Percentiles rank a stretch among this genome's conserved stretches.
Evolutionary conservation across 1,140 invertebrate genomes (phyloP).

Genomic region (Drosophila simulans): DNA sequence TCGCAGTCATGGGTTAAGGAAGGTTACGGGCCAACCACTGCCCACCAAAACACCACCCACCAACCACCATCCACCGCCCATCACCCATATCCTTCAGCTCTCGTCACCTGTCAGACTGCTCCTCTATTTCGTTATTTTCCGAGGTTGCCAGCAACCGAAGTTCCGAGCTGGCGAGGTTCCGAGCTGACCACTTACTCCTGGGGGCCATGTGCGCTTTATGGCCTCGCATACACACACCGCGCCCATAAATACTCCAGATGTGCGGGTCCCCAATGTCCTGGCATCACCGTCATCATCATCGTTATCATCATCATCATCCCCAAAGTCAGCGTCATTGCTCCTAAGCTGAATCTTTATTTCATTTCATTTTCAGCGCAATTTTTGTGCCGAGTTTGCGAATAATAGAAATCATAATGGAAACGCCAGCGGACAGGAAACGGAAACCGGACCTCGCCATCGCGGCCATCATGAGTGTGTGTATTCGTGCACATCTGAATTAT

Average conservation of each 20-base stretch:
- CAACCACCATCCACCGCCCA: background rate
- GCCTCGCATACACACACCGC: conserved; percentile 15
- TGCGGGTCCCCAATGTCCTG: conserved; percentile 25
- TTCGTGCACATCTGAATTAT: conserved; percentile 20
- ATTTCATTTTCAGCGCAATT: conserved; percentile 46
- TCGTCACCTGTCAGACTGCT: conserved; percentile 30
- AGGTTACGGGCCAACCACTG: conserved; percentile 12
- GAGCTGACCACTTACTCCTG: conserved; percentile 49
- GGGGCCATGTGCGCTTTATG: conserved; percentile 60
- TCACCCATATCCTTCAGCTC: background rate
- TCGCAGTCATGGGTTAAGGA: conserved; percentile 22
- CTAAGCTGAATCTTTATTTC: conserved; percentile 61
- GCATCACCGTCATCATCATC: conserved; percentile 24
- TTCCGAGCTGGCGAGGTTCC: background rate
- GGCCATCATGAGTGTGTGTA: background rate
- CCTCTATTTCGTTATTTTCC: conserved; percentile 7
- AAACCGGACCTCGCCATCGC: conserved; percentile 3
- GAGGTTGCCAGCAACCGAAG: background rate
- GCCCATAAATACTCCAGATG: conserved; percentile 22
- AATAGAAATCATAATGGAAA: conserved; percentile 50
- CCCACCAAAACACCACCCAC: no score
- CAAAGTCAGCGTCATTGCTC: conserved; percentile 39
- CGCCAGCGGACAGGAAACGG: conserved; percentile 22
- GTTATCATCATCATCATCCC: conserved; percentile 17
- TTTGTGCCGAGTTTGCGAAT: conserved; percentile 52